phyloP scores from a whole-genome alignment of 2,797 vertebrate genomes.

The Neoniphon sammara region DNA sequence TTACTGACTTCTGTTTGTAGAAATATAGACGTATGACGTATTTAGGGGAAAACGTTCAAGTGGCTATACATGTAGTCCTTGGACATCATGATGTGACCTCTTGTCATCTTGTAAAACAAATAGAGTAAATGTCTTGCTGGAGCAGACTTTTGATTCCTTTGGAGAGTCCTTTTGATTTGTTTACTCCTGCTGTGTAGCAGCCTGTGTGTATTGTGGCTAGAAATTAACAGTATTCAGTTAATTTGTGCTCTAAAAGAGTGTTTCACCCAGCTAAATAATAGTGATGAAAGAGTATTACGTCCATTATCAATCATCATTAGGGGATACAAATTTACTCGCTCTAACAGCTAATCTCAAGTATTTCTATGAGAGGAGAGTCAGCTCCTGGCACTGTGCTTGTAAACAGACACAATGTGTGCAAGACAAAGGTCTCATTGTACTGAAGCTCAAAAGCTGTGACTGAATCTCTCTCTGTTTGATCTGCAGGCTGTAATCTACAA shows the following conservation, averaged over 20 bases:
- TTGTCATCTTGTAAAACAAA: background rate
- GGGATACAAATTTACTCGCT: constrained; percentile 44
- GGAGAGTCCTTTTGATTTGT: background rate
- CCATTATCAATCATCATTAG: constrained; percentile 28
- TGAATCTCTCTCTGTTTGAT: constrained; percentile 80
- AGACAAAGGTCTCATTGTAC: constrained; percentile 75
- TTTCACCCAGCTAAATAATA: background rate
- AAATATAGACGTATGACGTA: background rate
- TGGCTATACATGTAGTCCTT: background rate
- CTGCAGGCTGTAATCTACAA: constrained; percentile 80
- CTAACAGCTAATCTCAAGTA: constrained; percentile 40
- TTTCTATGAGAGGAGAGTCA: constrained; percentile 33
- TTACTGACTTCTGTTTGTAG: background rate
- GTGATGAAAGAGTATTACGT: background rate
- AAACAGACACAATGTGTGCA: constrained; percentile 44
- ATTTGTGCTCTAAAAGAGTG: constrained; percentile 4
- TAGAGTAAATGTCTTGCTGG: background rate
- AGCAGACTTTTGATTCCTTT: background rate
- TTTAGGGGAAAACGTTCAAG: too few relatives aligned
- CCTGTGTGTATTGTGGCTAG: background rate
- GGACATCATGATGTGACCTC: background rate
- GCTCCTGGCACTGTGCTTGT: constrained; percentile 44
- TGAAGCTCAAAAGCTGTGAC: constrained; percentile 63
- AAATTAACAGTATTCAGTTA: background rate
- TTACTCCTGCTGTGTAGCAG: background rate